A percentile compares a stretch with the other conserved stretches of the same genome.
These are phyloP conservation scores for Carlito syrichta DNA, from an alignment of 2,113 vertebrate species.

Conservation along the genomic window DNA sequence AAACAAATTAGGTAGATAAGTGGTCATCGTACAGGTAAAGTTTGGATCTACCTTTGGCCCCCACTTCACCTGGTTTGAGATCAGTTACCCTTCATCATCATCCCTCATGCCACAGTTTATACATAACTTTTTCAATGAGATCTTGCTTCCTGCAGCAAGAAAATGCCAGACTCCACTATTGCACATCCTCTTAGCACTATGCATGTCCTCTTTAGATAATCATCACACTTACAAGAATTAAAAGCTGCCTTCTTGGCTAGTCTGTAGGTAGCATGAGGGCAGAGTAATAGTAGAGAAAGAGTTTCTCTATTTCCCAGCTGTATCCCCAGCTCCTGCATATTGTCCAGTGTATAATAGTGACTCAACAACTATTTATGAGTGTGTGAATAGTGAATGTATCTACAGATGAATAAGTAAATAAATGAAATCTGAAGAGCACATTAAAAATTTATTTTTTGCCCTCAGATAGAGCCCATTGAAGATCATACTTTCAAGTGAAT, in stretches of 20 bases:
- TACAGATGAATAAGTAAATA: not conserved
- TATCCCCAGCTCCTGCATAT: not conserved
- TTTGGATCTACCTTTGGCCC: too few relatives aligned
- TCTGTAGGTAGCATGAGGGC: not conserved
- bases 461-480: not conserved
- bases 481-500: not conserved
- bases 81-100: too few relatives aligned
- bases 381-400: not conserved
- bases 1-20: too few relatives aligned
- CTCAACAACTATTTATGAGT: not conserved
- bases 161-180: not conserved
- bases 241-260: not conserved
- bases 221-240: accelerated
- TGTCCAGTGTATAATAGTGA: not conserved
- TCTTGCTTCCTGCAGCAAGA: not conserved
- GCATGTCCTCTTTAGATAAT: too few relatives aligned
- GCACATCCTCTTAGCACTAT: accelerated
- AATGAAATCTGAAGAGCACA: not conserved
- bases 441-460: not conserved
- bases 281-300: too few relatives aligned
- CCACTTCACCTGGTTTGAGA: too few relatives aligned
- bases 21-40: too few relatives aligned
- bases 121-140: not conserved
- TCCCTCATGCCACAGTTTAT: not conserved
- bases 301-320: not conserved